phyloP scores from a whole-genome alignment of 2,797 vertebrate species.

The Semotilus atromaculatus region DNA sequence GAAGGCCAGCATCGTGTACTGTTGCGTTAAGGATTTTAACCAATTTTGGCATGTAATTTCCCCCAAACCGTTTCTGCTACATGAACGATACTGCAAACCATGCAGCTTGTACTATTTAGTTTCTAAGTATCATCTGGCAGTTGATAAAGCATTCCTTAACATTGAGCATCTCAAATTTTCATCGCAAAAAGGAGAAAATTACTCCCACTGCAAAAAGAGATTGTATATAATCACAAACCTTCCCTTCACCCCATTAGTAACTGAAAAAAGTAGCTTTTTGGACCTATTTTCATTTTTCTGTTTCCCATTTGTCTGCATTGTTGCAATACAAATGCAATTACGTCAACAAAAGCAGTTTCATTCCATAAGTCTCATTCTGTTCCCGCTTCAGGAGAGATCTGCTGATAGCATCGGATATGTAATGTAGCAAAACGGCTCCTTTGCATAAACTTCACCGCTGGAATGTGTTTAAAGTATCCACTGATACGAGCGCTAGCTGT shows the following conservation, averaged over 20 bases:
- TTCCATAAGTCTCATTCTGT: constrained; percentile 1
- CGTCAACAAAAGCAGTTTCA: constrained; percentile 3
- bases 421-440: constrained; percentile 36
- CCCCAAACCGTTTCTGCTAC: background rate
- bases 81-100: background rate
- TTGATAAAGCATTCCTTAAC: background rate
- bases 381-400: background rate
- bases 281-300: background rate
- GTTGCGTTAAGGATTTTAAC: background rate
- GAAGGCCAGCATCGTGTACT: background rate
- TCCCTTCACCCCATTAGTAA: background rate
- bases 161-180: background rate
- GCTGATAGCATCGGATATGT: constrained; percentile 42
- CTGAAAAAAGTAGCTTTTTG: constrained; percentile 20
- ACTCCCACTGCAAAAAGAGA: background rate
- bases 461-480: background rate
- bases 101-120: background rate
- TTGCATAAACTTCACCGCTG: constrained; percentile 36
- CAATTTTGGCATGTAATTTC: background rate
- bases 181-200: background rate
- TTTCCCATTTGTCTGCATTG: constrained; percentile 1
- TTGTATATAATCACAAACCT: background rate
- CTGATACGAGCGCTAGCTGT: constrained; percentile 10
- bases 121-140: background rate
- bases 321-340: constrained; percentile 4